Evolutionary conservation across 2,797 vertebrate genomes (phyloP).

Genomic region (Ambastaia sidthimunki): DNA sequence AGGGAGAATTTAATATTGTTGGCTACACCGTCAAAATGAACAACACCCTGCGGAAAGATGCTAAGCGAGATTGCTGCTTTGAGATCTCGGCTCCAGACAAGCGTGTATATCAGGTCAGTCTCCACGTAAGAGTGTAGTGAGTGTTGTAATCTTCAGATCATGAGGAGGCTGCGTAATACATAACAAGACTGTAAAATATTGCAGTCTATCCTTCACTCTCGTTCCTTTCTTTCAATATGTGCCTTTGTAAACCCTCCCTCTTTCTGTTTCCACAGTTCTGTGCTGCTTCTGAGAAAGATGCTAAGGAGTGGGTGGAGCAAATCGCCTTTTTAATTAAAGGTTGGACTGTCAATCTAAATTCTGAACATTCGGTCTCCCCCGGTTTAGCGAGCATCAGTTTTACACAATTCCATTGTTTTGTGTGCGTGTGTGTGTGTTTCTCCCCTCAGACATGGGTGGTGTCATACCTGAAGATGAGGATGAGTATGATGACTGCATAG

Average conservation of each 20-base stretch:
- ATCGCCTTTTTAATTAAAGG: constrained; percentile 91
- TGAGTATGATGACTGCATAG: constrained; percentile 84
- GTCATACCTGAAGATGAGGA: constrained; percentile 88
- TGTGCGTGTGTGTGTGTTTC: background rate
- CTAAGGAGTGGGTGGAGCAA: constrained; percentile 94
- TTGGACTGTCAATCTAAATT: constrained; percentile 59
- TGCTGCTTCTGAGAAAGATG: constrained; percentile 89
- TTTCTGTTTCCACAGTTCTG: constrained; percentile 84
- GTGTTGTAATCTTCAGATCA: background rate
- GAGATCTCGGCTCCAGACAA: constrained; percentile 95
- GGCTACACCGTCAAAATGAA: constrained; percentile 92
- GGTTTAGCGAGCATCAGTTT: background rate
- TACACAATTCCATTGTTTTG: constrained; percentile 10
- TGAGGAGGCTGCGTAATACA: background rate
- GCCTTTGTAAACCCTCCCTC: constrained; percentile 55
- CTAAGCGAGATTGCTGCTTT: constrained; percentile 97
- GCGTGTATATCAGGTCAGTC: constrained; percentile 91
- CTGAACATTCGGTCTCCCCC: background rate
- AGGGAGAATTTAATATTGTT: constrained; percentile 93
- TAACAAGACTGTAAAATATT: background rate
- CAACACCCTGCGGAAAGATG: constrained; percentile 89
- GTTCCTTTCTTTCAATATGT: background rate
- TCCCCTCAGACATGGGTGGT: constrained; percentile 80
- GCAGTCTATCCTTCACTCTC: constrained; percentile 5
- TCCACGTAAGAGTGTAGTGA: background rate